phyloP scores from a whole-genome alignment of 92 coral and sea anemone genomes.

The Virgularia gustaviana region DNA sequence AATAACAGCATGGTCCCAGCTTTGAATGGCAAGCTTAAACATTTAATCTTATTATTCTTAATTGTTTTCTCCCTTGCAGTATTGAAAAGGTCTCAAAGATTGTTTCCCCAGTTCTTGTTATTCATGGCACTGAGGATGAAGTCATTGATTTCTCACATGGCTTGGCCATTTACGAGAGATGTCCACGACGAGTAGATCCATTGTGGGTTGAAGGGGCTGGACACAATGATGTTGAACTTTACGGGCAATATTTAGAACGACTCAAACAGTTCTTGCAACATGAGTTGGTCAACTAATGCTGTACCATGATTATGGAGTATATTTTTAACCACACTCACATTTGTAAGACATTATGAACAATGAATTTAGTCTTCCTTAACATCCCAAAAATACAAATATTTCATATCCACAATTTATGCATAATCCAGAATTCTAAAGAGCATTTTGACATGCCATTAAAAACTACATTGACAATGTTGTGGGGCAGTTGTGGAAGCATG shows the following conservation, averaged over 20 bases:
- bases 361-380: not conserved
- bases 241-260: conserved; percentile 97
- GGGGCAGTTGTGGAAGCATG: too few species aligned
- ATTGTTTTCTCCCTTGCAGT: conserved; percentile 71
- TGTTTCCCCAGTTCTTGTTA: conserved; percentile 93
- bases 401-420: too few species aligned
- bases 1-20: too few species aligned
- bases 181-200: conserved; percentile 94
- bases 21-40: too few species aligned
- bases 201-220: conserved; percentile 99
- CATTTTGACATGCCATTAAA: too few species aligned
- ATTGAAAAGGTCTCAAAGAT: conserved; percentile 98
- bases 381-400: too few species aligned
- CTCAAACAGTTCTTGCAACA: conserved; percentile 96
- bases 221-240: conserved; percentile 95
- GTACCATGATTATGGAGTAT: too few species aligned
- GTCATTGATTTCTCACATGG: conserved; percentile 99
- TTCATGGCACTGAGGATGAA: conserved; percentile 99
- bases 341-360: not conserved
- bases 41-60: too few species aligned
- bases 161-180: conserved; percentile 89
- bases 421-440: too few species aligned
- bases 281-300: conserved; percentile 77
- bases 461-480: too few species aligned
- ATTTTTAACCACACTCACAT: not conserved